Base-by-base conservation (phyloP, 1,140 invertebrate genomes). In the Drosophila arawakana region DNA sequence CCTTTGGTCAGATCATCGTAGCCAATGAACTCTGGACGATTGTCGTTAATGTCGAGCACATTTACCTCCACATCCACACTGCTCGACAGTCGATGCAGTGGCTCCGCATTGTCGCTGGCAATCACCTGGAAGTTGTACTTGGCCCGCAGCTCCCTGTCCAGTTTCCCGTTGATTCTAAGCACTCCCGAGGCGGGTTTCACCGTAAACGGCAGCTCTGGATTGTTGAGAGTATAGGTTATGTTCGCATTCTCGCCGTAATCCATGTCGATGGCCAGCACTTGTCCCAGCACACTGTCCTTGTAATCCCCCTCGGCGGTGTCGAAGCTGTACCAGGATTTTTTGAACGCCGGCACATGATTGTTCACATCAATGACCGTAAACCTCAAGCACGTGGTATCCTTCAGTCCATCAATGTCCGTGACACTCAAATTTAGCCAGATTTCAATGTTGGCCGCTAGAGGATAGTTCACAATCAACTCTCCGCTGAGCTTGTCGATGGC, bases 291-390 rank as follows among this genome's bases (percentile, higher is more conserved):
- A 57, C 94, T 94, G 35, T 95, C 94, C 6, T 95, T 93, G 88
- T 96, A 96, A 47, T 94, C 93, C 1, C 97, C 96, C 93, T 98
- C 97, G 13, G 95, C 93, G 0, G 97, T 94, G 73, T 97, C 95
- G 83, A 98, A 98, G 11, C 94, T 95, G 91, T 98, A 98, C 94
- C 95, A 96, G 1, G 95, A 94, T 80, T 96, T 95, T 71, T 95
- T 95, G 76, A 98, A 98, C 49, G 95, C 94, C 0, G 97, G 97
- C 11, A 95, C 94, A 89, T 98, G 97, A 85, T 98, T 96, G 86
- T 98, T 98, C 0, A 97, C 94, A 92, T 98, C 97, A 71, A 95
- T 95, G 0, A 98, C 91, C 13, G 93, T 94, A 44, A 95, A 93
- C 58, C 95, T 94, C 1, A 98, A 92, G 41, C 94, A 95, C 2